Percentiles rank a stretch among this genome's conserved stretches.
Evolutionary conservation across 2,797 vertebrate genomes (phyloP).

Genomic region (Gambusia yucatana): DNA sequence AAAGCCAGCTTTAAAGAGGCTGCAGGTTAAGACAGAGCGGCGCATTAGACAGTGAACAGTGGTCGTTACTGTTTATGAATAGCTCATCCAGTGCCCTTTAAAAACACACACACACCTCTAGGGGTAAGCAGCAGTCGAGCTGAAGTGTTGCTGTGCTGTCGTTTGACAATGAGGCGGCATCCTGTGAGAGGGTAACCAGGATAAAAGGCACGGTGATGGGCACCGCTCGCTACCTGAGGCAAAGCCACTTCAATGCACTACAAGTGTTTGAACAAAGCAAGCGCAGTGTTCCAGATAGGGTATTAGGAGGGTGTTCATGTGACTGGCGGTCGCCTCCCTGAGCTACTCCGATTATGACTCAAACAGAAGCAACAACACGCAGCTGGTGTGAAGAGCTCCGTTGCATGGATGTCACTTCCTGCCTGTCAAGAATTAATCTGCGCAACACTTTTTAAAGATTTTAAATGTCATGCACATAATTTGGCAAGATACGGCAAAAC

Average conservation of each 20-base stretch:
- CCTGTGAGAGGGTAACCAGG: conserved; percentile 84
- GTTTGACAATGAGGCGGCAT: conserved; percentile 79
- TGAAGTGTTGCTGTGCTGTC: conserved; percentile 77
- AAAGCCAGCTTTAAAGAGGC: conserved; percentile 33
- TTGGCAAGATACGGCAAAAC: conserved; percentile 38
- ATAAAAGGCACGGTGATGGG: conserved; percentile 81
- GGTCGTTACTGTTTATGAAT: conserved; percentile 86
- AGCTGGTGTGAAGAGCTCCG: conserved; percentile 62
- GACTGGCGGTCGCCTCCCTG: conserved; percentile 54
- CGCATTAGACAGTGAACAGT: conserved; percentile 69
- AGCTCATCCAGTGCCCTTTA: conserved; percentile 85
- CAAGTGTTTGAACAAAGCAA: conserved; percentile 77
- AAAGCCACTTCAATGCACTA: conserved; percentile 66
- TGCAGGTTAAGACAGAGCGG: conserved; percentile 50
- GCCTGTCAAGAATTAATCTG: conserved; percentile 65
- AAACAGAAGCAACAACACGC: conserved; percentile 54
- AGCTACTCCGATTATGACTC: conserved; percentile 67
- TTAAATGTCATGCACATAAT: conserved; percentile 60
- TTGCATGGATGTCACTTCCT: conserved; percentile 60
- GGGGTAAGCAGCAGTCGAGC: conserved; percentile 65
- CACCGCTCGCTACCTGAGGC: conserved; percentile 80
- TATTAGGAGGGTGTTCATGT: conserved; percentile 64
- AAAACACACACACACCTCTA: conserved; percentile 80
- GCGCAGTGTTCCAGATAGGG: conserved; percentile 58
- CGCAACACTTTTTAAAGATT: conserved; percentile 43